Percentiles rank a stretch among this genome's conserved stretches.
Evolutionary conservation across 2,113 vertebrate genomes (phyloP).

Genomic region (Pithys albifrons): DNA sequence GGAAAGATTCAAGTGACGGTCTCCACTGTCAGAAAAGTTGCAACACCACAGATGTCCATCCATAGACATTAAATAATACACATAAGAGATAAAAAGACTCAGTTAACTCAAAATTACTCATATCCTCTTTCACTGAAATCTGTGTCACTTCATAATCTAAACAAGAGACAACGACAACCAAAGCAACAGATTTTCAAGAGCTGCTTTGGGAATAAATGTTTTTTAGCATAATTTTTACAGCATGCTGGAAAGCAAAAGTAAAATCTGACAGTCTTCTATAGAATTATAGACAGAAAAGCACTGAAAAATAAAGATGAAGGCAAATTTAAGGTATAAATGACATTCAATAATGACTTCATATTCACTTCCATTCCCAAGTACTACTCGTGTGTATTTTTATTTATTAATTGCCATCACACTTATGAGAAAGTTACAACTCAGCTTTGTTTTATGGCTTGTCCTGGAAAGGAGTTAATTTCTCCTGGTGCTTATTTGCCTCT

Average conservation of each 20-base stretch:
- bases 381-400: not conserved
- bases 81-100: not conserved
- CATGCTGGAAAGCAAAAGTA: not conserved
- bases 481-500: not conserved
- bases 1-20: not conserved
- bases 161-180: not conserved
- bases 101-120: not conserved
- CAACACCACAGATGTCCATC: not conserved
- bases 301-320: not conserved
- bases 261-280: not conserved
- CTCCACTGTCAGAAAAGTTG: not conserved
- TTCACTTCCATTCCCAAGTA: not conserved
- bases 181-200: not conserved
- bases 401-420: not conserved
- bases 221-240: not conserved
- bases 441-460: not conserved
- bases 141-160: not conserved
- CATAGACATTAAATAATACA: not conserved
- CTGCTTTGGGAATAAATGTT: not conserved
- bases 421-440: not conserved
- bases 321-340: not conserved
- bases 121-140: not conserved
- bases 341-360: not conserved
- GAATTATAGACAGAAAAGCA: fast-evolving
- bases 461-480: not conserved